Base-by-base conservation (phyloP, 2,888 invertebrate species). In the Fissipunctia ypsillon region DNA sequence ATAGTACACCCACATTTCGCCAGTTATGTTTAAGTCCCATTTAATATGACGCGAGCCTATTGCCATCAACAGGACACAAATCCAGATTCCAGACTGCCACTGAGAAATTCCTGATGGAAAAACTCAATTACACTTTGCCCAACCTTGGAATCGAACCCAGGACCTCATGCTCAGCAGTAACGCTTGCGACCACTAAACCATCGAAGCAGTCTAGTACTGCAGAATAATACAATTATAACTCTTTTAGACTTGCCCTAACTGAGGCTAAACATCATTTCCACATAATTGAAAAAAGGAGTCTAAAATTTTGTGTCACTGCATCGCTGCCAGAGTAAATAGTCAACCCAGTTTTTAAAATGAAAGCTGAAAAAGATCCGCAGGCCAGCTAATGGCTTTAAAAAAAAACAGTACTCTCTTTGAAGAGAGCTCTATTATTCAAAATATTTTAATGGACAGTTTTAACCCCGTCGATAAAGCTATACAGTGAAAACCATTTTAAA, bases 361-460 rank as follows among this genome's bases (percentile, higher is more conserved):
- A 88, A 72, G 74, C 83, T 84, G 81, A 87, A 91, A 91, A 86
- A 77, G 80, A 81, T 75, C 73, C 83, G 65, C 66, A 57, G 52
- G 54, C 67, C 59, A 72, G 85, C 88, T 92, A 92, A 93, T 93
- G 89, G 91, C 87, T 91, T 91, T 91, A 90, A 91, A 91, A 38
- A 93, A 91, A 92, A 88, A 90, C 81, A 88, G 79, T 83, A 81
- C 88, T 88, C 88, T 88, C 89, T 90, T 88, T 88, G 89, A 88
- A 70, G 70, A 78, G 78, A 84, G 75, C 80, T 92, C 72, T 91
- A 91, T 91, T 92, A 93, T 92, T 93, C 89, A 92, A 88, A 89
- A 91, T 88, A 90, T 91, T 88, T 91, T 90, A 92, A 92, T 92
- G 90, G 90, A 88, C 84, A 87, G 84, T 85, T 90, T 89, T 88